phyloP scores from a whole-genome alignment of 2,113 vertebrate species.

The Carassius carassius region DNA sequence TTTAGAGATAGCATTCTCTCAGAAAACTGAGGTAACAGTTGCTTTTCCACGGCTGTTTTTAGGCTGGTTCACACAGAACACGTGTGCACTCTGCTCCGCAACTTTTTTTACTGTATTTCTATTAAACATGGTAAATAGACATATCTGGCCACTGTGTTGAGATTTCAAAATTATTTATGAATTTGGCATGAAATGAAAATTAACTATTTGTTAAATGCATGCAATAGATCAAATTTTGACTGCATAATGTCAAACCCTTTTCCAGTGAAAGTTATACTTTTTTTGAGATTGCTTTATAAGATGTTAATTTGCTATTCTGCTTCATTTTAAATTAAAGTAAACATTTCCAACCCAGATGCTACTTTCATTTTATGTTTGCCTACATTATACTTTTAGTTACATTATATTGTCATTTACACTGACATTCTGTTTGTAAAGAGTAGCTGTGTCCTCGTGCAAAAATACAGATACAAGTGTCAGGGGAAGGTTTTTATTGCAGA shows the following conservation, averaged over 20 bases:
- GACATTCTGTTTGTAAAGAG: neutral
- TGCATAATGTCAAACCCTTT: too few species aligned
- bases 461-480: neutral
- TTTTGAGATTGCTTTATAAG: neutral
- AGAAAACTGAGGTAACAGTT: neutral
- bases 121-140: too few species aligned
- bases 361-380: neutral
- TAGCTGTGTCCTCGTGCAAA: neutral
- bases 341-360: neutral
- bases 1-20: neutral
- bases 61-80: too few species aligned
- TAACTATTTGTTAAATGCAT: too few species aligned
- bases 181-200: too few species aligned
- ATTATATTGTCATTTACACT: neutral
- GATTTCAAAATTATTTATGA: too few species aligned
- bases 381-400: neutral
- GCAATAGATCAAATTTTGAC: too few species aligned
- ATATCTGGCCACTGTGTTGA: too few species aligned
- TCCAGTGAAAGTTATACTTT: neutral
- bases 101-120: too few species aligned
- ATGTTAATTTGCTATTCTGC: neutral
- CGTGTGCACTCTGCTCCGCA: too few species aligned
- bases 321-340: neutral
- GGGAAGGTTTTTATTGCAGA: conserved; percentile 72
- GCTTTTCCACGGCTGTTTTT: too few species aligned